phyloP scores from a whole-genome alignment of 2,888 invertebrate species.

The Platycnemis pennipes region DNA sequence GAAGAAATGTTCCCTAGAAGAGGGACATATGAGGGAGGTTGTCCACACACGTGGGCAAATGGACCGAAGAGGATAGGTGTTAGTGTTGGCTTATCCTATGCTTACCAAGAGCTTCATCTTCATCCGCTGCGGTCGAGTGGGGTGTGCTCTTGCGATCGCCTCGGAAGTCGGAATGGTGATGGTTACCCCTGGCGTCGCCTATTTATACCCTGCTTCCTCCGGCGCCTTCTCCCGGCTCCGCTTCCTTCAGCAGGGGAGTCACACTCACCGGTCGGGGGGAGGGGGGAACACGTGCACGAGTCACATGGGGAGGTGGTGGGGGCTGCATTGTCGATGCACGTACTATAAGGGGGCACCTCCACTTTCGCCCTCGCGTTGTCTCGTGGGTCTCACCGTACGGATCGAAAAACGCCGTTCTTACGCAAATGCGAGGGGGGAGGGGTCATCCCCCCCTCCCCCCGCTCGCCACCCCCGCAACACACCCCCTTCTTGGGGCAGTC shows the following conservation, averaged over 20 bases:
- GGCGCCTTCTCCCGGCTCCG: neutral
- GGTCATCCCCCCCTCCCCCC: neutral
- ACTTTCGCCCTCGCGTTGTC: too few species aligned
- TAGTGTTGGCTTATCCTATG: too few species aligned
- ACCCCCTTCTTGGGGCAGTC: neutral
- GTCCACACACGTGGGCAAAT: too few species aligned
- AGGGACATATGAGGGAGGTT: too few species aligned
- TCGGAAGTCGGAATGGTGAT: constrained; percentile 3
- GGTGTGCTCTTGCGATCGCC: neutral
- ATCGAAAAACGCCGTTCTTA: constrained; percentile 25
- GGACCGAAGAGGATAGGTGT: neutral
- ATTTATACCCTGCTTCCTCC: neutral
- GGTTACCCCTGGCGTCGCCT: neutral
- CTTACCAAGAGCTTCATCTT: constrained; percentile 16
- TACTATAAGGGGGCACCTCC: too few species aligned
- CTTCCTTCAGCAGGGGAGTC: neutral
- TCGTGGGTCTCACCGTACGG: neutral
- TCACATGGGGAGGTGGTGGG: too few species aligned
- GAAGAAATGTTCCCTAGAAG: too few species aligned
- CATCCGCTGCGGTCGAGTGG: neutral
- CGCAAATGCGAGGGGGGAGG: neutral
- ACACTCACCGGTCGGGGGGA: neutral
- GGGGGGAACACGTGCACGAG: too few species aligned
- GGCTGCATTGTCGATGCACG: too few species aligned
- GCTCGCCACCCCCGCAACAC: neutral